Evolutionary conservation across 2,888 invertebrate species (phyloP), one percentile per base, ranked within the genome.

Genomic region (Tigriopus californicus): DNA sequence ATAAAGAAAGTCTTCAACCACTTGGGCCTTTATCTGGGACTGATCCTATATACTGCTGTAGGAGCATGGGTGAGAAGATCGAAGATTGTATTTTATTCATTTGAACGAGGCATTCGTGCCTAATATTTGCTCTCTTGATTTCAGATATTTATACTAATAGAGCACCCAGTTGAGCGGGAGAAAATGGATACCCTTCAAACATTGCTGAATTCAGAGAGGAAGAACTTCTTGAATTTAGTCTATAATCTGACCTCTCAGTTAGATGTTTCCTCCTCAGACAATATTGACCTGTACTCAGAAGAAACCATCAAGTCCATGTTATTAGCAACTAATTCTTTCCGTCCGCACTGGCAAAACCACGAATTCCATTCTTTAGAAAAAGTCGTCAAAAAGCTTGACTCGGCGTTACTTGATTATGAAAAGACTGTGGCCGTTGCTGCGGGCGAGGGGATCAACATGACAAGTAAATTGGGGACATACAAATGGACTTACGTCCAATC

Each of bases 401-500:
- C 22, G 10, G 56, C 56, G 15, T 44, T 56, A 22, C 33, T 33
- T 8, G 54, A 54, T 15, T 56, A 56, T 46, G 56, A 56, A 46
- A 20, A 44, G 24, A 33, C 46, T 6, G 56, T 56, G 4, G 18
- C 46, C 25, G 56, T 56, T n/a, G 56, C 56, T 15, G 56, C 56
- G 2, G 20, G 18, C 12, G 44, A 42, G n/a, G 56, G 56, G 4
- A n/a, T 56, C 22, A 46, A 56, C 20, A 56, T 56, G 12, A 46
- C 41, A n/a, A 56, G 46, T 22, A 56, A 56, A 24, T n/a, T n/a
- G 6, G 46, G 42, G 10, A 20, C 18, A 12, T 56, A 56, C 44
- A 64, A 66, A 67, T 88, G 88, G 87, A 85, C 81, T 66, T 79
- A 82, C 65, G 71, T 85, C 52, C 85, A 86, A 71, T 83, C 87